phyloP scores from a whole-genome alignment of 2,797 vertebrate genomes.

The Cheirogaleus major region DNA sequence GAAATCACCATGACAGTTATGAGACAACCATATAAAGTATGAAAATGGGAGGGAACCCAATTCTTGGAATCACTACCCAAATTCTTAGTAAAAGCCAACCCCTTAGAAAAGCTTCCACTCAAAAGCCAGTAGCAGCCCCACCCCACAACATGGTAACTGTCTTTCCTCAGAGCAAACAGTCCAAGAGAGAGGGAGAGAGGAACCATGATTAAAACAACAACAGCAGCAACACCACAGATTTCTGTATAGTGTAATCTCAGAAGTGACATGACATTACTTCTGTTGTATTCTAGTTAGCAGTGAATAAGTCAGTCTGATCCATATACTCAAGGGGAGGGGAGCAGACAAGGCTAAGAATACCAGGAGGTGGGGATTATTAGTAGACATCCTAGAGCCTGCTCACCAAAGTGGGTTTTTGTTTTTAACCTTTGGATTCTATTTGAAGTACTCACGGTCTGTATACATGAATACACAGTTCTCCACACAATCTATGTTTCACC shows the following conservation, averaged over 20 bases:
- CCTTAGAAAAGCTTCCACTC: background rate
- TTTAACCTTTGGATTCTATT: background rate
- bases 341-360: background rate
- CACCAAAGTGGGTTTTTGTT: background rate
- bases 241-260: background rate
- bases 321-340: accelerated
- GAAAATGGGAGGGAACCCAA: background rate
- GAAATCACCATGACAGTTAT: background rate
- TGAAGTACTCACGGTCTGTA: background rate
- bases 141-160: too few relatives aligned
- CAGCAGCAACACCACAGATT: background rate
- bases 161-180: background rate
- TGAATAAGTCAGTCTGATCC: background rate
- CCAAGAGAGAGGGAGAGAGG: background rate
- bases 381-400: background rate
- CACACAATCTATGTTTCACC: background rate
- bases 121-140: background rate
- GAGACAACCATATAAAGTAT: background rate
- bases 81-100: background rate
- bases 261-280: background rate
- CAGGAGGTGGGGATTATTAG: too few relatives aligned
- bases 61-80: background rate
- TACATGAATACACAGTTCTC: background rate
- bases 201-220: background rate
- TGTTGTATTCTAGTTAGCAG: background rate